Evolutionary conservation across 1,140 invertebrate genomes (phyloP).

Genomic region (Cepaea nemoralis): DNA sequence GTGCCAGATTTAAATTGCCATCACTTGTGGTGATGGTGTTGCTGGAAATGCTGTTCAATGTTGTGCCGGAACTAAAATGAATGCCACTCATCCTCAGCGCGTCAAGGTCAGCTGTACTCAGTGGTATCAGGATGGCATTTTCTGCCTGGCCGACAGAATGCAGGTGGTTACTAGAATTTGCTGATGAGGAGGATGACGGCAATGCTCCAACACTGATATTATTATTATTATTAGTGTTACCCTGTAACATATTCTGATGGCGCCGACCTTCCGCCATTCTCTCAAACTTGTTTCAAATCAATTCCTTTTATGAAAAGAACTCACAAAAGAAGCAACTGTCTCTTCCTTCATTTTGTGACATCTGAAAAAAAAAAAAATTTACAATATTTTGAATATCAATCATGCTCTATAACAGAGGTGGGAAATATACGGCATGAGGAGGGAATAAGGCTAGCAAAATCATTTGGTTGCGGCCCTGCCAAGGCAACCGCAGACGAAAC

Average conservation of each 20-base stretch:
- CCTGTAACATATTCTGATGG: background rate
- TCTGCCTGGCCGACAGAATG: slow-evolving; percentile 18
- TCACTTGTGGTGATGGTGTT: background rate
- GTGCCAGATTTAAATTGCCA: background rate
- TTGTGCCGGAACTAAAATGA: background rate
- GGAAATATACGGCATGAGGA: too few relatives aligned
- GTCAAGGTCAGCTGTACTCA: slow-evolving; percentile 20
- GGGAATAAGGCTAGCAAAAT: too few relatives aligned
- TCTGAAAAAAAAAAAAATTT: too few relatives aligned
- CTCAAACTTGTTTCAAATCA: background rate
- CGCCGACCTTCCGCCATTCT: slow-evolving; percentile 14
- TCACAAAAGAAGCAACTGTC: too few relatives aligned
- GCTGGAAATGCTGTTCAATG: background rate
- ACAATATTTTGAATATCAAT: too few relatives aligned
- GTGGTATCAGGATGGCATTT: slow-evolving; percentile 28
- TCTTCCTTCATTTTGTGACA: too few relatives aligned
- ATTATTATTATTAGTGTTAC: background rate
- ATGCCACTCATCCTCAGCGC: slow-evolving; percentile 13
- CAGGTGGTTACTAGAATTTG: background rate
- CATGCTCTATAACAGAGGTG: too few relatives aligned
- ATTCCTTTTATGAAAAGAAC: too few relatives aligned
- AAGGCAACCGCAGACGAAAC: too few relatives aligned
- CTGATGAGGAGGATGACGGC: background rate
- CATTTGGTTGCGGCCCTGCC: too few relatives aligned
- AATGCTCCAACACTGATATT: slow-evolving; percentile 8